These are phyloP conservation scores for Cheilosia pagana DNA, from an alignment of 2,888 invertebrate genomes.

Conservation along the genomic window DNA sequence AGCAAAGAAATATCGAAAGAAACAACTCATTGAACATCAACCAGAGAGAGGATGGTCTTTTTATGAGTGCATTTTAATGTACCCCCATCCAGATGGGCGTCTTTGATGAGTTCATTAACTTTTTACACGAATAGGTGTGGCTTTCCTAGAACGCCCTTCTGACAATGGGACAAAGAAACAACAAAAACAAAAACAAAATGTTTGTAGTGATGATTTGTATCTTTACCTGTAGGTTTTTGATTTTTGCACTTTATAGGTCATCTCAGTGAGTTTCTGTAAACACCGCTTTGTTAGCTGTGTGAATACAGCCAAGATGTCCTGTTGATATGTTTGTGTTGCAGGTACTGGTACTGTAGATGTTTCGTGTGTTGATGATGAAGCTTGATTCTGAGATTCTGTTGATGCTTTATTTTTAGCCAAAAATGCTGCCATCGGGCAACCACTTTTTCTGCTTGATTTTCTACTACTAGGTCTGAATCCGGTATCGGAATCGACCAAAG, in stretches of 20 bases:
- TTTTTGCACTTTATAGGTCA: slow-evolving; percentile 78
- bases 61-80: background rate
- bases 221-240: slow-evolving; percentile 82
- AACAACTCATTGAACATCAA: slow-evolving; percentile 6
- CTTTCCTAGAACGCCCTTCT: background rate
- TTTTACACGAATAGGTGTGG: background rate
- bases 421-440: slow-evolving; percentile 58
- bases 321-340: slow-evolving; percentile 77
- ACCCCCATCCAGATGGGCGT: background rate
- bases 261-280: slow-evolving; percentile 76
- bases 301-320: slow-evolving; percentile 80
- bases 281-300: slow-evolving; percentile 81
- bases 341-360: slow-evolving; percentile 54
- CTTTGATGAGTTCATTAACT: slow-evolving; percentile 23
- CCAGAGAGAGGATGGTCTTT: slow-evolving; percentile 9
- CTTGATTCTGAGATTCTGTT: slow-evolving; percentile 36
- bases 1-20: background rate
- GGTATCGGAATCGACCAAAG: slow-evolving; percentile 62
- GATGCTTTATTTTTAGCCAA: slow-evolving; percentile 29
- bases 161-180: slow-evolving; percentile 2
- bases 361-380: slow-evolving; percentile 50
- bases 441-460: slow-evolving; percentile 32
- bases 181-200: too few species aligned
- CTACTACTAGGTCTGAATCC: slow-evolving; percentile 62
- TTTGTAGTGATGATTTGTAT: slow-evolving; percentile 27